These are phyloP conservation scores for Lipophrys pholis DNA, from an alignment of 2,113 vertebrate species.

Conservation along the genomic window DNA sequence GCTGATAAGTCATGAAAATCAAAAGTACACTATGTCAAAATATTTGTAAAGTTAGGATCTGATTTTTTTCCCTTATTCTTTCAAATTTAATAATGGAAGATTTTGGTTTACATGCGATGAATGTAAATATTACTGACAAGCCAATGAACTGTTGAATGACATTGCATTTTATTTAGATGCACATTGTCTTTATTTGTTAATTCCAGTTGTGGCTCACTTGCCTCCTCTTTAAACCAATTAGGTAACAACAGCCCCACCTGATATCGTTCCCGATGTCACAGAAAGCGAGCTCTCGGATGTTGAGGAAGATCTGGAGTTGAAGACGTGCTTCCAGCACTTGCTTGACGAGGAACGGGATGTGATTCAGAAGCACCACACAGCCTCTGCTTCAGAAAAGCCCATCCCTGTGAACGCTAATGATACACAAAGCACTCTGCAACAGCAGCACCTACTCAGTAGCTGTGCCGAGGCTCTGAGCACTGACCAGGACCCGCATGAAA, in stretches of 20 bases:
- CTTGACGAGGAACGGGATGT: conserved; percentile 25
- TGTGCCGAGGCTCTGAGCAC: background rate
- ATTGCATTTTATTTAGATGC: background rate
- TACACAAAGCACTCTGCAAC: conserved; percentile 10
- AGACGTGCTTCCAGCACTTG: conserved; percentile 19
- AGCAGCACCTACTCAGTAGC: background rate
- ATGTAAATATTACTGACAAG: background rate
- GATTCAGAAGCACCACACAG: background rate
- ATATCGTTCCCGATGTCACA: too few species aligned
- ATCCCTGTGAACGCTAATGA: background rate
- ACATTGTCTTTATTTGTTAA: background rate
- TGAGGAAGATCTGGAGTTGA: conserved; percentile 39
- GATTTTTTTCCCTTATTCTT: too few species aligned
- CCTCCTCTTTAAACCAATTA: conserved; percentile 1
- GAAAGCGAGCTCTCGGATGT: conserved; percentile 23
- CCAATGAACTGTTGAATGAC: too few species aligned
- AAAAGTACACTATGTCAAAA: too few species aligned
- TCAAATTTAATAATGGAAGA: too few species aligned
- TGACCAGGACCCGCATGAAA: background rate
- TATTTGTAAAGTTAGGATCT: too few species aligned
- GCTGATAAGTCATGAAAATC: background rate
- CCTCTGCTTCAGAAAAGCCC: conserved; percentile 20
- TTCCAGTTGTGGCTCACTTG: background rate
- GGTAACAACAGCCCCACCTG: too few species aligned
- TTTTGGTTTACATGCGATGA: background rate